Conservation (phyloP, 2,888 invertebrate species). For the Rugalucina vietnamica region DNA sequence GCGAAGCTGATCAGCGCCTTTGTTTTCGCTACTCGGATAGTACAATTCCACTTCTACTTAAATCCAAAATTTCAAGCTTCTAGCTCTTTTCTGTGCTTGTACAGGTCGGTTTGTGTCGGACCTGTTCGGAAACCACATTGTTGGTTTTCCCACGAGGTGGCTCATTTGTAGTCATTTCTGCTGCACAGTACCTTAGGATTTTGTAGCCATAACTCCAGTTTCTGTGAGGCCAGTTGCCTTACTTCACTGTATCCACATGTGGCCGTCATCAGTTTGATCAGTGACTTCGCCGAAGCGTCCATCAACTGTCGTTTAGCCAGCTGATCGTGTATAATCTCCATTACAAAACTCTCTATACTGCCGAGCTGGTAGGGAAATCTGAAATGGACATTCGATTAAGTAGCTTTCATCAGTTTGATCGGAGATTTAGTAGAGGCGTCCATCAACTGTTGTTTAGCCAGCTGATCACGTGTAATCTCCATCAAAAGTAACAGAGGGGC, state of each 20-base stretch:
- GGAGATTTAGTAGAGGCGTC: slow-evolving; percentile 92
- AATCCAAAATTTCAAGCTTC: no score
- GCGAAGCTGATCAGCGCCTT: no score
- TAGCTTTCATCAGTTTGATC: slow-evolving; percentile 92
- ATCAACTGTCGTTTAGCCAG: slow-evolving; percentile 93
- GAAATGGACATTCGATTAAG: no score
- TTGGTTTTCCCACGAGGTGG: no score
- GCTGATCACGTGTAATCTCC: slow-evolving; percentile 94
- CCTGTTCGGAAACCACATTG: no score
- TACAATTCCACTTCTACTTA: no score
- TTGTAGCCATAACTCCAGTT: slow-evolving; percentile 96
- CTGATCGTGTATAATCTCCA: slow-evolving; percentile 95
- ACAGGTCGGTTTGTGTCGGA: no score
- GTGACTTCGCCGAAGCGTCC: slow-evolving; percentile 91
- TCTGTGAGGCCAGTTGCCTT: slow-evolving; percentile 90
- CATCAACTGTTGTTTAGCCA: slow-evolving; percentile 93
- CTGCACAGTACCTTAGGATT: slow-evolving; percentile 95
- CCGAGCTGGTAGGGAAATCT: slow-evolving; percentile 88
- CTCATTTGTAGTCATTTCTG: no score
- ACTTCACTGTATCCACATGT: slow-evolving; percentile 95
- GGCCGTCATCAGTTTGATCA: slow-evolving; percentile 92
- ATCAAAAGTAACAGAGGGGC: no score
- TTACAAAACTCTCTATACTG: slow-evolving; percentile 90
- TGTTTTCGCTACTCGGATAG: no score
- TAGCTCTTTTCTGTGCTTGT: no score